Base-by-base conservation (phyloP, 1,140 invertebrate species). In the Nomia melanderi region DNA sequence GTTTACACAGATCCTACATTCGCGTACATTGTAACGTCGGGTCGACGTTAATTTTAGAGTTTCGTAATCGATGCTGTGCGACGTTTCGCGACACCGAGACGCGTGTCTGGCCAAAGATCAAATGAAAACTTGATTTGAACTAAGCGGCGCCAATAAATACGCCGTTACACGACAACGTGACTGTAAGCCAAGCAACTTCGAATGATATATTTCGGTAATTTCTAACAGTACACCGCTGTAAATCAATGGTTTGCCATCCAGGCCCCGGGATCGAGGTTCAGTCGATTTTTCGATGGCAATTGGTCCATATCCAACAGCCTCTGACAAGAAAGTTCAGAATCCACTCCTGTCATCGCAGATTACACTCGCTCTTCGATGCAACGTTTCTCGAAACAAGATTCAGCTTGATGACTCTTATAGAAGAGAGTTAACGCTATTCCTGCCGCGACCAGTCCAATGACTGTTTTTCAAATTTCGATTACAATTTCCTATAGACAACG, bases 171-270 rank as follows among this genome's bases (percentile, higher is more conserved):
- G 62, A 41, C 62, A 50, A 53, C 72, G 27, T 25, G 41, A 67
- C 53, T 31, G n/a, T 59, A 36, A 67, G 39, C 54, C 47, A 66
- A 53, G 12, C 29, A 17, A n/a, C 39, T 20, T 25, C 36, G 9
- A 56, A 75, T 33, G 62, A 75, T 75, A 25, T 20, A 47, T 47
- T 75, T 67, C 53, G 27, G 8, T 66, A 27, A 57, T 67, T 67
- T 31, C 20, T 17, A 39, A 53, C 25, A 31, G 9, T 25, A 1
- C 9, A 12, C 17, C 27, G 1, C 23, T 0, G 9, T 57, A 29
- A 70, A 31, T 59, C 54, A 11, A 41, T 29, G 39, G 47, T 7
- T 7, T 23, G 0, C 25, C 12, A 12, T 20, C 1, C 5, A n/a
- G 17, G 14, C 14, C 17, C 9, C 23, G 17, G 1, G 12, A 17